Evolutionary conservation across 2,888 invertebrate species (phyloP).

Genomic region (Ormyrus nitidulus): DNA sequence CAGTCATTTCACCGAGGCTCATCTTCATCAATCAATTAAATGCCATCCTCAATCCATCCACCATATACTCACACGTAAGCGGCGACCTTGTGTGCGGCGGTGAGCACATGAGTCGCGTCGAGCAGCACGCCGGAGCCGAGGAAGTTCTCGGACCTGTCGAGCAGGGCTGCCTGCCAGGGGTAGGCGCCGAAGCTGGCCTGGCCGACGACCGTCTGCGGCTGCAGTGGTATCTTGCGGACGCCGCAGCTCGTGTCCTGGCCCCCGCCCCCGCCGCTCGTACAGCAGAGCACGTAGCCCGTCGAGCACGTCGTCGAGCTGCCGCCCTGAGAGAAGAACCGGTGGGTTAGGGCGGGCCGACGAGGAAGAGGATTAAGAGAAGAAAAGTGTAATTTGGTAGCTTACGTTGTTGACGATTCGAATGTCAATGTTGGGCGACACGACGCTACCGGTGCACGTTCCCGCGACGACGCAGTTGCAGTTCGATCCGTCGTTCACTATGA

Average conservation of each 20-base stretch:
- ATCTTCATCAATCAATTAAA: no score
- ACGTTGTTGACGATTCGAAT: constrained; percentile 67
- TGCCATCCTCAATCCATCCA: not conserved
- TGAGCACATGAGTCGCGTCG: constrained; percentile 74
- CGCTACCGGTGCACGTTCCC: constrained; percentile 57
- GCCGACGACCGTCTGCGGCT: constrained; percentile 59
- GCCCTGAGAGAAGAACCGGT: no score
- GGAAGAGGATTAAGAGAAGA: no score
- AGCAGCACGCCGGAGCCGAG: constrained; percentile 72
- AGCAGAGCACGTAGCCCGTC: constrained; percentile 44
- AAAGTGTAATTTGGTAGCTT: constrained; percentile 17
- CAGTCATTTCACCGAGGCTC: no score
- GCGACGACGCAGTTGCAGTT: constrained; percentile 60
- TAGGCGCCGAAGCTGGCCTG: constrained; percentile 68
- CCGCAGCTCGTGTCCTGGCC: constrained; percentile 63
- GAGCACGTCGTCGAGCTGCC: constrained; percentile 22
- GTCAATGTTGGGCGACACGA: constrained; percentile 59
- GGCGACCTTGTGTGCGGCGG: constrained; percentile 76
- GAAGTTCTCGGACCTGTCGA: constrained; percentile 60
- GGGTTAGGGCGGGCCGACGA: no score
- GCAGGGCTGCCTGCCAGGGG: constrained; percentile 70
- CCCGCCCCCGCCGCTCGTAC: not conserved
- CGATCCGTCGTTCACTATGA: constrained; percentile 9
- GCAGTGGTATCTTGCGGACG: constrained; percentile 62
- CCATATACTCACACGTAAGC: constrained; percentile 66